These are phyloP conservation scores for Lepidurus apus DNA, from an alignment of 1,140 invertebrate species.

Conservation along the genomic window DNA sequence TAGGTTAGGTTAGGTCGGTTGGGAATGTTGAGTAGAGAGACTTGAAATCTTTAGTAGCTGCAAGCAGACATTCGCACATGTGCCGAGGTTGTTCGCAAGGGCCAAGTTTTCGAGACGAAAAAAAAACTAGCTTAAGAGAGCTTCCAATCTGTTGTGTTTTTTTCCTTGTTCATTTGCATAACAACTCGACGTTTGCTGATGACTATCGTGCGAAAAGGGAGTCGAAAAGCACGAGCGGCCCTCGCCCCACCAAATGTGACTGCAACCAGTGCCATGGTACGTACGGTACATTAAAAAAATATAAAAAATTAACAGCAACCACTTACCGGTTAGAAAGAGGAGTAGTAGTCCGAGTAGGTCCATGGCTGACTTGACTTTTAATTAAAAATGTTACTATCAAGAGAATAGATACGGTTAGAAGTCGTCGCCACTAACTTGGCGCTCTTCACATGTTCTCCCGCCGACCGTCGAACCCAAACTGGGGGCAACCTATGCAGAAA, in stretches of 20 bases:
- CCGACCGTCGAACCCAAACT: not conserved
- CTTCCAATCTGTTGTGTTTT: constrained; percentile 4
- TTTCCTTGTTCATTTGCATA: not conserved
- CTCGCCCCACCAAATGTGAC: not conserved
- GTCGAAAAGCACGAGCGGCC: not conserved
- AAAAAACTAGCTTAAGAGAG: not conserved
- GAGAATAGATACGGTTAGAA: not conserved
- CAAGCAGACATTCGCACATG: constrained; percentile 13
- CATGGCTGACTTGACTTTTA: not conserved
- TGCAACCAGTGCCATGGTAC: not conserved
- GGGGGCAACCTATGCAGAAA: constrained; percentile 7
- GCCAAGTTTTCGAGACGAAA: not conserved
- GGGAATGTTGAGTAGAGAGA: not conserved
- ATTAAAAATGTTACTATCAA: not conserved
- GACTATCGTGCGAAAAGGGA: constrained; percentile 11
- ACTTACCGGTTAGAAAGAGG: not conserved
- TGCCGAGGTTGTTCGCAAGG: constrained; percentile 3
- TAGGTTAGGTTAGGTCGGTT: no score
- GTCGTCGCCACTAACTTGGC: not conserved
- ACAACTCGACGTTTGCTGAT: constrained; percentile 13
- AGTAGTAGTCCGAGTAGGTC: not conserved
- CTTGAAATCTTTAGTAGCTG: not conserved
- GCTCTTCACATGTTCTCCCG: not conserved
- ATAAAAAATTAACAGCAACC: not conserved
- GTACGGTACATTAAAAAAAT: not conserved